A percentile compares a stretch with the other conserved stretches of the same genome.
phyloP scores from a whole-genome alignment of 2,113 vertebrate genomes.

The Takifugu bimaculatus region DNA sequence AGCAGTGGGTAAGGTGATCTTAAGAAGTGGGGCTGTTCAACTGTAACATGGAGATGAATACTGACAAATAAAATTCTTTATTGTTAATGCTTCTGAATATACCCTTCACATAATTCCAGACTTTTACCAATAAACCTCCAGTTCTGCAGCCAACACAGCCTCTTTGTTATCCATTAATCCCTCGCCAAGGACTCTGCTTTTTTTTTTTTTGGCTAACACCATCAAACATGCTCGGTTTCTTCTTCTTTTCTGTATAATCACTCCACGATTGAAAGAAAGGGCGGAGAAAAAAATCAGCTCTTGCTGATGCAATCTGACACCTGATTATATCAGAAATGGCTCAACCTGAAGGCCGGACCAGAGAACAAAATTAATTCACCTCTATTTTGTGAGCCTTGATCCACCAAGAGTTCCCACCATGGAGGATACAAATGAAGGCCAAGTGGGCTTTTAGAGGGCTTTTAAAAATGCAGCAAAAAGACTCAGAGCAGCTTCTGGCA shows the following conservation, averaged over 20 bases:
- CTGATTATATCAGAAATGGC: conserved; percentile 42
- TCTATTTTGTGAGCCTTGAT: conserved; percentile 40
- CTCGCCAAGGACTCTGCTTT: conserved; percentile 49
- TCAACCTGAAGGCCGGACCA: conserved; percentile 51
- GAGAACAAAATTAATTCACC: conserved; percentile 42
- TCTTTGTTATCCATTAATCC: conserved; percentile 52
- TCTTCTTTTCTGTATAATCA: conserved; percentile 36
- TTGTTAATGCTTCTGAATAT: conserved; percentile 14
- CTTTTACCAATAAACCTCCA: conserved; percentile 23
- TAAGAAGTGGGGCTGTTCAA: conserved; percentile 3
- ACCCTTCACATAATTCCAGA: conserved; percentile 32
- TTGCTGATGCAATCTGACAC: conserved; percentile 39
- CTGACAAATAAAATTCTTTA: conserved; percentile 5
- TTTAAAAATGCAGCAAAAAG: conserved; percentile 17
- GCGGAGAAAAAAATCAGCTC: conserved; percentile 12
- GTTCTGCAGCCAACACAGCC: conserved; percentile 26
- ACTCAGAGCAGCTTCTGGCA: conserved; percentile 9
- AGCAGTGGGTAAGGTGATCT: too few relatives aligned
- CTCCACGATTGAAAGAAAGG: conserved; percentile 41
- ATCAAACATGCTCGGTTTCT: conserved; percentile 36
- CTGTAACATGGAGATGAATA: conserved; percentile 23
- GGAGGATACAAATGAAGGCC: conserved; percentile 6
- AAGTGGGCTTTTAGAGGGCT: not conserved
- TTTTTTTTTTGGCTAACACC: conserved; percentile 47
- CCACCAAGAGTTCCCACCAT: conserved; percentile 15